Evolutionary conservation across 2,888 invertebrate species (phyloP).

Genomic region (Oxytorus armatus): DNA sequence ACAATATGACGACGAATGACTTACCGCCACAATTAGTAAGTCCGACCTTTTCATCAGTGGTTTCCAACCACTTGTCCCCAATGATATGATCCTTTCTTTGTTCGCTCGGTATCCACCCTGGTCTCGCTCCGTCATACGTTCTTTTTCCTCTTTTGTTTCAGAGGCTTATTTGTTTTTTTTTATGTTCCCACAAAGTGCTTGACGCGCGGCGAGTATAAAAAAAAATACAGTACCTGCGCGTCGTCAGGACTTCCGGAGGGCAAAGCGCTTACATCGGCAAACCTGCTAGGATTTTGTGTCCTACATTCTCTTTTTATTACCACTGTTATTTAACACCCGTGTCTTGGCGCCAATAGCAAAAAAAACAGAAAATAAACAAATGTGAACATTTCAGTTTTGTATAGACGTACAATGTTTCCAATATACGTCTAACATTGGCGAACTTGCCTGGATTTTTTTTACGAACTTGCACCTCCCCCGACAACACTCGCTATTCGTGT

Average conservation of each 20-base stretch:
- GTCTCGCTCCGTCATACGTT: background rate
- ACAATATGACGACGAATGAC: slow-evolving; percentile 4
- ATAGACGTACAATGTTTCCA: slow-evolving; percentile 2
- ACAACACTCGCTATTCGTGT: slow-evolving; percentile 16
- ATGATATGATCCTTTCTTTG: slow-evolving; percentile 23
- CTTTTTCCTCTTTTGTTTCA: background rate
- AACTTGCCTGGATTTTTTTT: background rate
- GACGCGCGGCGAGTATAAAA: background rate
- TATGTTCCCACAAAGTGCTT: slow-evolving; percentile 1
- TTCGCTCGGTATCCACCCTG: slow-evolving; percentile 3
- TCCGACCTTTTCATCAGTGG: slow-evolving; percentile 6
- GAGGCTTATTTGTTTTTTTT: slow-evolving; percentile 19
- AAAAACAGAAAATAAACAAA: background rate
- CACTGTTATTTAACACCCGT: slow-evolving; percentile 10
- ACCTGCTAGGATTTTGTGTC: background rate
- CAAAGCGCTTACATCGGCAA: slow-evolving; percentile 14
- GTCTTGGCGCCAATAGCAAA: slow-evolving; percentile 18
- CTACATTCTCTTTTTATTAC: slow-evolving; percentile 13
- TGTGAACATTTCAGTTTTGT: background rate
- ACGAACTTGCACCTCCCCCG: slow-evolving; percentile 14
- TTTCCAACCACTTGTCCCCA: slow-evolving; percentile 12
- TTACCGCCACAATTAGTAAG: slow-evolving; percentile 41
- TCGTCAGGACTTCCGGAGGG: slow-evolving; percentile 9
- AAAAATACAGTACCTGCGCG: background rate
- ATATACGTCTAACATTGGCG: slow-evolving; percentile 30